Conservation (phyloP, 2,797 vertebrate species). For the Melopsittacus undulatus region DNA sequence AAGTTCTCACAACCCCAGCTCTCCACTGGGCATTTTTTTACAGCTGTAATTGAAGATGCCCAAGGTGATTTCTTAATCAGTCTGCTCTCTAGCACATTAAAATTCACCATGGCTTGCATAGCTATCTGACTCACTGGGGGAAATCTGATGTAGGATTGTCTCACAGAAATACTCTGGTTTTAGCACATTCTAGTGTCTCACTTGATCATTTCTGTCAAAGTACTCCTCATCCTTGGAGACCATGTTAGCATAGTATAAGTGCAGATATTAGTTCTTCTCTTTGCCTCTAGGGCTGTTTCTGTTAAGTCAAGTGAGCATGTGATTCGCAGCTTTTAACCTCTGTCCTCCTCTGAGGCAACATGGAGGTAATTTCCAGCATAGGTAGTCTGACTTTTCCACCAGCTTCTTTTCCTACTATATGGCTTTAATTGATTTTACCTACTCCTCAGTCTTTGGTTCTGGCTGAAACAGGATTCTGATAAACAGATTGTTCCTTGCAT, state of each 20-base stretch:
- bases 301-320: neutral
- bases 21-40: constrained; percentile 9
- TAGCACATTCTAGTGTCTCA: neutral
- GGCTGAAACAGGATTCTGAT: neutral
- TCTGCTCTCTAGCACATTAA: neutral
- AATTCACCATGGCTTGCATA: neutral
- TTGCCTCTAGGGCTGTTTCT: constrained; percentile 7
- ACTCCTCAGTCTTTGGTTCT: neutral
- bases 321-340: constrained; percentile 7
- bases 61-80: constrained; percentile 13
- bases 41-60: neutral
- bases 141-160: neutral
- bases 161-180: neutral
- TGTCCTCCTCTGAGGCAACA: neutral
- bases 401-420: neutral
- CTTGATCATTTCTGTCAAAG: constrained; percentile 3
- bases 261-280: neutral
- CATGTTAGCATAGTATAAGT: neutral
- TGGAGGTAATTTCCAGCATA: neutral
- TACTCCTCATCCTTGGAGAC: neutral
- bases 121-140: neutral
- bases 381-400: neutral
- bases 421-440: neutral
- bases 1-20: neutral
- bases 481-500: neutral